These are phyloP conservation scores for Hypselothyrea guttata DNA, from an alignment of 2,888 invertebrate species.

Conservation along the genomic window DNA sequence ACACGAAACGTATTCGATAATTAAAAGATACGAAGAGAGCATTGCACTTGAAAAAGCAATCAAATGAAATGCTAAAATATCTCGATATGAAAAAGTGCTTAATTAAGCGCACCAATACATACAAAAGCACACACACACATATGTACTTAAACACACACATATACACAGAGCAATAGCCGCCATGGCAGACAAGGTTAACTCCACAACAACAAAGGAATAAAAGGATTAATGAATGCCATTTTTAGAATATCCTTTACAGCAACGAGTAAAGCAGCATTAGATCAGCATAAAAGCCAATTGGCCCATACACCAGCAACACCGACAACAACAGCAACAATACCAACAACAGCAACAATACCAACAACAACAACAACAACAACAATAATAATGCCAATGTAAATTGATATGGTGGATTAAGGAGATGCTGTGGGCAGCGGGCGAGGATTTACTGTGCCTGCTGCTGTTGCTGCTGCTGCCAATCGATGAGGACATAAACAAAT, in stretches of 20 bases:
- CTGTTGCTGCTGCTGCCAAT: slow-evolving; percentile 52
- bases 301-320: slow-evolving; percentile 31
- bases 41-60: too few species aligned
- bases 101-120: neutral
- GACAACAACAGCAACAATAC: neutral
- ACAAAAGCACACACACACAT: neutral
- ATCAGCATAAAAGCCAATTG: slow-evolving; percentile 50
- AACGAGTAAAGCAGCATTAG: slow-evolving; percentile 31
- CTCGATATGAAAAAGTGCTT: neutral
- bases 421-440: neutral
- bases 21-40: too few species aligned
- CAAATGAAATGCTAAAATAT: neutral
- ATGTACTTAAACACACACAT: neutral
- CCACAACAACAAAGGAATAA: slow-evolving; percentile 11
- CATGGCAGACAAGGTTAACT: slow-evolving; percentile 5
- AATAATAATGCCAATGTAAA: slow-evolving; percentile 1
- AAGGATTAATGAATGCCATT: slow-evolving; percentile 33
- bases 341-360: slow-evolving; percentile 2
- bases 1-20: too few species aligned
- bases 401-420: neutral
- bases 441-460: slow-evolving; percentile 6
- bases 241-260: slow-evolving; percentile 40
- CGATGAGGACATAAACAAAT: slow-evolving; percentile 69
- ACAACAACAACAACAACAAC: slow-evolving; percentile 1
- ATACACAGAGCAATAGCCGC: neutral